Evolutionary conservation across 35 echinoderm and acorn worm genomes (phyloP).

Genomic region (Chiridota heheva): DNA sequence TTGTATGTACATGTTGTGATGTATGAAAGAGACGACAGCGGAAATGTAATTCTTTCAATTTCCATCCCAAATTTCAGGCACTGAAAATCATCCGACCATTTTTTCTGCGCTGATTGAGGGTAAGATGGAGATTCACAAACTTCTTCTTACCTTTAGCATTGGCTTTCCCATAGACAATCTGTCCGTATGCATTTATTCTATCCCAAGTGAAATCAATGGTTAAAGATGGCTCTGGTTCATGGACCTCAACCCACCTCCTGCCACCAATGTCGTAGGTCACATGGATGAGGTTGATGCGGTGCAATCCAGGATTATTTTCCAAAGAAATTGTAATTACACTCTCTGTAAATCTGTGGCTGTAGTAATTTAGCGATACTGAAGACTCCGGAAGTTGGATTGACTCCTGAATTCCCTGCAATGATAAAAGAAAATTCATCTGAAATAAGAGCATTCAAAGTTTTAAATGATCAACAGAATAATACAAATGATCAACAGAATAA

Average conservation of each 20-base stretch:
- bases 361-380: constrained; percentile 66
- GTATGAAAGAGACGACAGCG: no score
- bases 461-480: no score
- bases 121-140: neutral
- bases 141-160: constrained; percentile 76
- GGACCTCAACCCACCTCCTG: constrained; percentile 20
- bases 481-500: no score
- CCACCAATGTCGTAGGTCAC: constrained; percentile 61
- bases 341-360: constrained; percentile 57
- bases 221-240: constrained; percentile 56
- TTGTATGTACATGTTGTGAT: no score
- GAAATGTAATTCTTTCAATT: no score
- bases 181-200: constrained; percentile 76
- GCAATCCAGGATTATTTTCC: constrained; percentile 17
- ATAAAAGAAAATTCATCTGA: neutral
- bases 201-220: constrained; percentile 70
- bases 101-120: neutral
- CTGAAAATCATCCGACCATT: no score
- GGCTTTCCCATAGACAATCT: constrained; percentile 75
- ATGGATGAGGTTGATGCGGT: constrained; percentile 73
- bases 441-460: neutral
- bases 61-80: no score
- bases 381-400: constrained; percentile 65
- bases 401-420: constrained; percentile 75
- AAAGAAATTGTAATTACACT: constrained; percentile 48